Percentiles rank a stretch among this genome's conserved stretches.
Conservation (phyloP, 2,113 vertebrate species). For the Tringa solitaria region DNA sequence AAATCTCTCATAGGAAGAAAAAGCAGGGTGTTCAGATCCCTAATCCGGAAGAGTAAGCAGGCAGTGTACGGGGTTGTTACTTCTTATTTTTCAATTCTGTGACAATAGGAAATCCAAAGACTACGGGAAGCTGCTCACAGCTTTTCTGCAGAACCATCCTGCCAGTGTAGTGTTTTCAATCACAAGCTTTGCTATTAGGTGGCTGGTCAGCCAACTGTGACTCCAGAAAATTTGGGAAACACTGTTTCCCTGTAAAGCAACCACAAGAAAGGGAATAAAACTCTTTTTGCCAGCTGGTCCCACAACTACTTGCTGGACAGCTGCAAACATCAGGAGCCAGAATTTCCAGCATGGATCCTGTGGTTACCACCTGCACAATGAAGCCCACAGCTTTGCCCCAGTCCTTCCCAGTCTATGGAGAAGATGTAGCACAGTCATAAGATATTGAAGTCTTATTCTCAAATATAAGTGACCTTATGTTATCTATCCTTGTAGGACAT, state of each 20-base stretch:
- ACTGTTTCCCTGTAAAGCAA: background rate
- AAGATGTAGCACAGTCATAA: background rate
- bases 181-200: background rate
- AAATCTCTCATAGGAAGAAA: background rate
- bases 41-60: background rate
- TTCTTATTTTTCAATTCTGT: background rate
- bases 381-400: background rate
- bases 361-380: background rate
- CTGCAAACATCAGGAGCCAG: background rate
- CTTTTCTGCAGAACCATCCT: background rate
- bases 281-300: background rate
- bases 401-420: background rate
- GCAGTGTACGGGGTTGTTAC: background rate
- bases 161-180: background rate
- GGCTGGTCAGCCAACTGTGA: background rate
- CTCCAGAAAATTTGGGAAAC: background rate
- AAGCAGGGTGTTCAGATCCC: background rate
- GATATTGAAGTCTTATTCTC: background rate
- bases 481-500: background rate
- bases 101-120: background rate
- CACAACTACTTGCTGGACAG: background rate
- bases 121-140: background rate
- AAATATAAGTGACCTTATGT: background rate
- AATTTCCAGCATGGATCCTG: background rate
- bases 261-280: background rate